A percentile compares a stretch with the other conserved stretches of the same genome.
Evolutionary conservation across 2,113 vertebrate species (phyloP).

Genomic region (Dromaius novaehollandiae): DNA sequence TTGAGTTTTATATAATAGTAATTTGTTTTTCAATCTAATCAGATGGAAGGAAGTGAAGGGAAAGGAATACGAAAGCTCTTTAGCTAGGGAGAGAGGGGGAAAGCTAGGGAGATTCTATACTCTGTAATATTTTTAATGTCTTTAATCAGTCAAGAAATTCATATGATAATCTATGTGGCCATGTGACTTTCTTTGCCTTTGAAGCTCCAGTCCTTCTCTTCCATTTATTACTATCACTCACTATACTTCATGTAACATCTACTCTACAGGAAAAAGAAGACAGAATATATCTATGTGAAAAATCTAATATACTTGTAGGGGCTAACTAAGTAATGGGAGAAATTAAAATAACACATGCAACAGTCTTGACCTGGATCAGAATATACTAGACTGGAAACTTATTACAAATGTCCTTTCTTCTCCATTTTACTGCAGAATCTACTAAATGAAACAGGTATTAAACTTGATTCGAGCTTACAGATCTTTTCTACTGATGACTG

Average conservation of each 20-base stretch:
- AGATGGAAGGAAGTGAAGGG: neutral
- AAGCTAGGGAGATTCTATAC: accelerated
- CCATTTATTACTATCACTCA: neutral
- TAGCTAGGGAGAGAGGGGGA: neutral
- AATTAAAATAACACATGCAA: neutral
- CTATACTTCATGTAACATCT: neutral
- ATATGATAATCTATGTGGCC: neutral
- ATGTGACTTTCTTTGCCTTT: neutral
- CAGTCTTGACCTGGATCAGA: neutral
- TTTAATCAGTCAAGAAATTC: neutral
- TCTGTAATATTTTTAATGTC: neutral
- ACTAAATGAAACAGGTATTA: neutral
- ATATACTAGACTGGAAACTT: neutral
- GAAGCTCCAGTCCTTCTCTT: neutral
- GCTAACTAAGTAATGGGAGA: neutral
- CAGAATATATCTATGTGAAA: neutral
- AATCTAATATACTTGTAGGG: neutral
- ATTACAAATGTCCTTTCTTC: neutral
- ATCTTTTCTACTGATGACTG: neutral
- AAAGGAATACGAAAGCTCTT: neutral
- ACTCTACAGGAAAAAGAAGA: neutral
- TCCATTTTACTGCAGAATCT: neutral
- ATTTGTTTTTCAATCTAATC: neutral
- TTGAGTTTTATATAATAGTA: neutral
- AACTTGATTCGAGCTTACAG: neutral